These are phyloP conservation scores for Tautogolabrus adspersus DNA, from an alignment of 2,113 vertebrate species.

Conservation along the genomic window DNA sequence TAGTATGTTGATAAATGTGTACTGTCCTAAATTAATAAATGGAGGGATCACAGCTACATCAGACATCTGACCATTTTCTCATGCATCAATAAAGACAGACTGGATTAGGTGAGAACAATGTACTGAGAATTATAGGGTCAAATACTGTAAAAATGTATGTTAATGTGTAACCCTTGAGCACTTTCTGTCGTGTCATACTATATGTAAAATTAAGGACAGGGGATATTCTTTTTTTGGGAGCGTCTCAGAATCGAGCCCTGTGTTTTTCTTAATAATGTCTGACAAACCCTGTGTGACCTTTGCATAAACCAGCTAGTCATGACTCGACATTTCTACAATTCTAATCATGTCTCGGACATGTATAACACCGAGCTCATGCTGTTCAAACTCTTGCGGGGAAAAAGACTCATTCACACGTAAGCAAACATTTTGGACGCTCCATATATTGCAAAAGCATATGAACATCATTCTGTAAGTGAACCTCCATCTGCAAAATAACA, in stretches of 20 bases:
- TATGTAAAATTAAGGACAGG: not conserved
- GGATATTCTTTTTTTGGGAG: not conserved
- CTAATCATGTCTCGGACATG: not conserved
- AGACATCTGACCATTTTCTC: too few species aligned
- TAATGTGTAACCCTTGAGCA: too few species aligned
- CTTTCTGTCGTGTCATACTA: not conserved
- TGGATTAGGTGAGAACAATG: too few species aligned
- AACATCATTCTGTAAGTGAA: not conserved
- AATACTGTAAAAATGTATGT: too few species aligned
- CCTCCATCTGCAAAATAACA: not conserved
- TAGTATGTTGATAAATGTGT: too few species aligned
- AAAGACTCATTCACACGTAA: not conserved
- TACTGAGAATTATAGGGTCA: too few species aligned
- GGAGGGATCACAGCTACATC: too few species aligned
- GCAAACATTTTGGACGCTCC: not conserved
- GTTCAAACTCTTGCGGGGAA: constrained; percentile 2
- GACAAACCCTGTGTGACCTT: not conserved
- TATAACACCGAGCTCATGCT: not conserved
- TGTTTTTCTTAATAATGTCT: not conserved
- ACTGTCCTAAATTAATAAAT: too few species aligned
- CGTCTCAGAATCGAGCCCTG: not conserved
- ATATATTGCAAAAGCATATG: constrained; percentile 11
- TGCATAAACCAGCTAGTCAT: not conserved
- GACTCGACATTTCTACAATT: not conserved
- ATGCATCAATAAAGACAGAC: too few species aligned